Base-by-base conservation (phyloP, 2,888 invertebrate species). In the Dendrolimus houi region DNA sequence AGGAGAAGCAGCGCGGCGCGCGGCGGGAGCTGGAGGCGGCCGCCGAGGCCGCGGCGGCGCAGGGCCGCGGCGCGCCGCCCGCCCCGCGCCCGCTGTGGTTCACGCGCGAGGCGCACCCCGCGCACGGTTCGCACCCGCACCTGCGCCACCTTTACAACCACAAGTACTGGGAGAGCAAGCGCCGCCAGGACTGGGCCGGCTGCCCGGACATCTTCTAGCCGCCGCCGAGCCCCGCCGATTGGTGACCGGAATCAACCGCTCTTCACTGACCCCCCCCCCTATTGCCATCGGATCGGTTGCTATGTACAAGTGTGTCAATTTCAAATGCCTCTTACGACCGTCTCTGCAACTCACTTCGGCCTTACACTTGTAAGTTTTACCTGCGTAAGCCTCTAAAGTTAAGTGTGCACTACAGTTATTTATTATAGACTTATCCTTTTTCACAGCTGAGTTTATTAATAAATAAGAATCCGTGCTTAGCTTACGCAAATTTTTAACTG, bases 161-260 rank as follows among this genome's bases (percentile, higher is more conserved):
- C 67, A 94, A 94, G 67, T 99, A 99, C 90, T 99, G 99, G 99
- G 93, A 96, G 61, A 93, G 94, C 85, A 99, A 99, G 91, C 93
- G 93, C 66, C 93, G 93, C 69, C 94, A 94, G 79, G 96, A 99
- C 81, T 99, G 99, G 99, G 83, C 92, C 58, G 88, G 84, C 71
- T 99, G 99, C 92, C 99, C 99, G 54, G 94, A 97, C 84, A 98
- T 99, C 81, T 98, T 94, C 92, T 95, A 89, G 79, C 76, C 59
- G 59, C 57, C 54, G 60, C 54, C 54, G 29, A 60, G 55, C 55
- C 58, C 55, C 60, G 41, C 56, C 41, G 54, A 41, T 0, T 3
- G 47, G 47, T 6, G 47, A 8, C 47, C 47, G 29, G 29, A 14
- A 17, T 14, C 42, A 40, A 41, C 10, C 13, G 13, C 10, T 9